Evolutionary conservation across 2,113 vertebrate species (phyloP).

Genomic region (Lophius piscatorius): DNA sequence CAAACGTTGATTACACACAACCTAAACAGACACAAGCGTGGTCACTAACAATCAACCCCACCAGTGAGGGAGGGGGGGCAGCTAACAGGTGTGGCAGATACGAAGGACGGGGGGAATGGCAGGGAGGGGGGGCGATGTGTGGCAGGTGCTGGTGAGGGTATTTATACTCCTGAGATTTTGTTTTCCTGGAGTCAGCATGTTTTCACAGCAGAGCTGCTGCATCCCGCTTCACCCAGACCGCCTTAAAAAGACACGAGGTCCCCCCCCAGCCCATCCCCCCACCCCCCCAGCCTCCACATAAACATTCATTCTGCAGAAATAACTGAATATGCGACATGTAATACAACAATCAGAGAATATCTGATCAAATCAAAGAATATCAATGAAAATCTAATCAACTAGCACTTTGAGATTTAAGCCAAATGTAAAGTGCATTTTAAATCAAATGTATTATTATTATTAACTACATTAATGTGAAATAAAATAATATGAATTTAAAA

Average conservation of each 20-base stretch:
- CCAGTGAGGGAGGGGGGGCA: neutral
- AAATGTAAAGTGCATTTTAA: too few species aligned
- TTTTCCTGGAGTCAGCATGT: constrained; percentile 77
- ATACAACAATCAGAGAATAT: too few species aligned
- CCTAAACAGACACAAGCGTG: constrained; percentile 20
- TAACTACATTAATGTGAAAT: too few species aligned
- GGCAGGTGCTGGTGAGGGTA: constrained; percentile 68
- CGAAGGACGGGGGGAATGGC: constrained; percentile 28
- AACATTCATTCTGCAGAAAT: too few species aligned
- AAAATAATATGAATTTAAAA: too few species aligned
- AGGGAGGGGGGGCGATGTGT: constrained; percentile 37
- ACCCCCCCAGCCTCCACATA: neutral
- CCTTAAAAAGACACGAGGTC: constrained; percentile 66
- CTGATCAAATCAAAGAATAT: too few species aligned
- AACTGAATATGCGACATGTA: too few species aligned
- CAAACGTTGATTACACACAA: constrained; percentile 9
- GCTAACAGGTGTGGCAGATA: constrained; percentile 63
- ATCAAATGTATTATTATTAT: too few species aligned
- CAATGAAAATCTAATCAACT: too few species aligned
- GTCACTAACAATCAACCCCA: constrained; percentile 19
- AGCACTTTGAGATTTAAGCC: too few species aligned
- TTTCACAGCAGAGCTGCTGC: constrained; percentile 51
- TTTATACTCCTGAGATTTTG: constrained; percentile 75
- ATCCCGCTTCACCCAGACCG: constrained; percentile 7
- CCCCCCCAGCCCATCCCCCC: neutral